Conservation (phyloP, 1,140 invertebrate genomes). For the Aplysia californica region DNA sequence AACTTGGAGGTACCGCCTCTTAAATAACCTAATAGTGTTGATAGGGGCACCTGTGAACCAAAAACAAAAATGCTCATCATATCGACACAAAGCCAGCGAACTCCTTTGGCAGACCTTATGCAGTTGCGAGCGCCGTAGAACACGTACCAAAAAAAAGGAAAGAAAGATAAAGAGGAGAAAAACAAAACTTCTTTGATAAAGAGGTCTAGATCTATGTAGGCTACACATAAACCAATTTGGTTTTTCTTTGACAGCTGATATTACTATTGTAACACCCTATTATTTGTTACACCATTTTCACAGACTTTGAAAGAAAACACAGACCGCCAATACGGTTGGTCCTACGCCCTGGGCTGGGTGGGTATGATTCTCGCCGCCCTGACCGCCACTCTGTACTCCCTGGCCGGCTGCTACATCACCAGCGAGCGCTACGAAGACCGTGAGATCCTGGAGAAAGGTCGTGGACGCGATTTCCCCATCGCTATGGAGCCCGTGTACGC, state of each 20-base stretch:
- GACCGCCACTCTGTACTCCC: conserved; percentile 56
- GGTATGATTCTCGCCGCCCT: conserved; percentile 57
- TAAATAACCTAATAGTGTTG: no score
- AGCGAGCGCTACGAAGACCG: conserved; percentile 46
- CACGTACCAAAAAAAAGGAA: no score
- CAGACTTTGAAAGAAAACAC: conserved; percentile 46
- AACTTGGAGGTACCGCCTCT: no score
- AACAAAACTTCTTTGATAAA: conserved; percentile 7
- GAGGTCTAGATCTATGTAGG: background rate
- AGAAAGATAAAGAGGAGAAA: background rate
- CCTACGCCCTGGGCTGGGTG: conserved; percentile 62
- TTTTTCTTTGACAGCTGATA: background rate
- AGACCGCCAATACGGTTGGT: conserved; percentile 51
- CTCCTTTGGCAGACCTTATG: no score
- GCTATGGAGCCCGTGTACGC: conserved; percentile 44
- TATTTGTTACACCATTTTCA: background rate
- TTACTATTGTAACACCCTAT: background rate
- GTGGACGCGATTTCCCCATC: conserved; percentile 47
- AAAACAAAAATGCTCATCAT: no score
- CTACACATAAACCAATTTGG: background rate
- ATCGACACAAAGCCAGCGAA: no score
- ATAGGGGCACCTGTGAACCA: no score
- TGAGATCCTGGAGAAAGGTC: conserved; percentile 38
- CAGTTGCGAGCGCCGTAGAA: no score
- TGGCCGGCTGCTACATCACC: conserved; percentile 59